Evolutionary conservation across 92 coral and sea anemone species (phyloP), one percentile per base, ranked within the genome.

Genomic region (Palythoa caribaeorum): DNA sequence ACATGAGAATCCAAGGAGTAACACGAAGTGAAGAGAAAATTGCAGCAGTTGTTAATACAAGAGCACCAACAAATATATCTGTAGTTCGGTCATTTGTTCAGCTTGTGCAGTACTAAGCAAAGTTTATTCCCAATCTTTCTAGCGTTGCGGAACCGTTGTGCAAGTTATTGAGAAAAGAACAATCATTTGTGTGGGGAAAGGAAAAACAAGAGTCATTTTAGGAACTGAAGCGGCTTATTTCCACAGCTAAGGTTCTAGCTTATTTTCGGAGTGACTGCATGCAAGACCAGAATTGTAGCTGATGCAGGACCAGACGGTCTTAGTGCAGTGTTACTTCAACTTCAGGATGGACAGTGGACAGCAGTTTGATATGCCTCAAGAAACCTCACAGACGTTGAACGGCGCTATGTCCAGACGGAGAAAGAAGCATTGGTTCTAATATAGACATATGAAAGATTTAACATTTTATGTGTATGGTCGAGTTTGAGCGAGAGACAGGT

Each of bases 251-350:
- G 0, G 77, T 89, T 1, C 87, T 92, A 14, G 87, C 94, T 8
- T 92, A 91, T 50, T 91, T 91, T 54, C 40, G 60, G 17, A 65
- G 44, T 37, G 88, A 77, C 28, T 28, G 28, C 28, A 28, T 28
- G 28, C 28, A 28, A 28, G 28, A 28, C 28, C 28, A 28, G 87
- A 19, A 89, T 89, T 62, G 93, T 92, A 37, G 89, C 87, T 37
- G 93, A 90, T 87, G 92, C 95, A 57, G 89, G 91, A 15, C 91
- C 93, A 2, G 89, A 71, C 9, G 92, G 92, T 9, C 72, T 90
- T n/a, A 90, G 93, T 20, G 96, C 92, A 15, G 92, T 93, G 6
- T 39, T 90, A 51, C 72, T 88, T 3, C 93, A 93, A 71, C 78
- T 77, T 6, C 95, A 90, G 54, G 90, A 62, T 16, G 86, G 72